Percentiles rank a stretch among this genome's conserved stretches.
These are phyloP conservation scores for Pogonophryne albipinna DNA, from an alignment of 2,797 vertebrate species.

Conservation along the genomic window DNA sequence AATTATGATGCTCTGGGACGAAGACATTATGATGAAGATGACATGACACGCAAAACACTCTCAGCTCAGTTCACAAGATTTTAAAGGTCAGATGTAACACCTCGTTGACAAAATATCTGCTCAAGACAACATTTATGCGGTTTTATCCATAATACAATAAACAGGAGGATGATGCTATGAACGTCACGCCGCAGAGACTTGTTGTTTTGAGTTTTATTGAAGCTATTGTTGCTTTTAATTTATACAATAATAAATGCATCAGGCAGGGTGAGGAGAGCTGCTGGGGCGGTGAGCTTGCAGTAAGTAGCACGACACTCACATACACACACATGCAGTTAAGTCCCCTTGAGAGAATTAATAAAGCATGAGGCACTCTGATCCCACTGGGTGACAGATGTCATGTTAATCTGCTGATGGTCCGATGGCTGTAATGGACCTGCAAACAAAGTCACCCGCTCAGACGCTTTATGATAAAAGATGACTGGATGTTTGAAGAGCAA, in stretches of 20 bases:
- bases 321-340: constrained; percentile 42
- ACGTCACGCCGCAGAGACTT: constrained; percentile 52
- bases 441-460: constrained; percentile 9
- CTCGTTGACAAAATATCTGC: constrained; percentile 48
- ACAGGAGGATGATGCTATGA: constrained; percentile 39
- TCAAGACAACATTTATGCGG: constrained; percentile 48
- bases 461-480: constrained; percentile 1
- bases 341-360: constrained; percentile 76
- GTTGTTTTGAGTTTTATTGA: constrained; percentile 64
- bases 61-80: constrained; percentile 38
- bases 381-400: constrained; percentile 81
- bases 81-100: constrained; percentile 52
- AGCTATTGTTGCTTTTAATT: constrained; percentile 71
- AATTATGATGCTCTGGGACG: constrained; percentile 41
- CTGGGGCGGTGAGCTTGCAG: constrained; percentile 38
- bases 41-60: constrained; percentile 25
- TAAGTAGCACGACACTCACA: constrained; percentile 54
- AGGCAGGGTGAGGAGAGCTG: constrained; percentile 50
- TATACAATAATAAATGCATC: constrained; percentile 69
- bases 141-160: constrained; percentile 55
- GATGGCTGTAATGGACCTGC: constrained; percentile 55
- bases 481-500: neutral
- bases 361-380: constrained; percentile 76
- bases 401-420: constrained; percentile 80
- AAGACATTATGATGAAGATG: constrained; percentile 44